A percentile compares a stretch with the other conserved stretches of the same genome.
phyloP scores from a whole-genome alignment of 2,888 invertebrate genomes.

The Nysson spinosus region DNA sequence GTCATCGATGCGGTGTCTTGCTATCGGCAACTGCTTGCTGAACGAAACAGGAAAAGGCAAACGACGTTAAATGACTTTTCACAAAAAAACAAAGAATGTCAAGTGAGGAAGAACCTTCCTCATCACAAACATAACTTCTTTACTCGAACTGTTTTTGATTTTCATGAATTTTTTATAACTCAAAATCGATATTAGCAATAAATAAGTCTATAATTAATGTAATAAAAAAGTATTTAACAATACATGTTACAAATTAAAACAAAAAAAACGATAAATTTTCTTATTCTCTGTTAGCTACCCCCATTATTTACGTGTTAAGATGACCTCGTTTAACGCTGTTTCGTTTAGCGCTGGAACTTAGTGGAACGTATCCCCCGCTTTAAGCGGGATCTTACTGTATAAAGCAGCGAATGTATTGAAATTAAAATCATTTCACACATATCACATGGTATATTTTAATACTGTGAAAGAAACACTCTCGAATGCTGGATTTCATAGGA shows the following conservation, averaged over 20 bases:
- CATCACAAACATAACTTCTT: conserved; percentile 11
- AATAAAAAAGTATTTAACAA: conserved; percentile 10
- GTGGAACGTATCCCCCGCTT: no score
- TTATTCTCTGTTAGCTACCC: conserved; percentile 15
- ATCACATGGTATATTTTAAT: no score
- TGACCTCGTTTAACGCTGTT: conserved; percentile 9
- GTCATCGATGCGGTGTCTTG: conserved; percentile 23
- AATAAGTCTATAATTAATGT: conserved; percentile 17
- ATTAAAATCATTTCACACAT: no score
- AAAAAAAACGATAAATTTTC: conserved; percentile 13
- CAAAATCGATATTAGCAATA: conserved; percentile 20
- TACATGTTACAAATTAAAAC: conserved; percentile 1
- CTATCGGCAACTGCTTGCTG: conserved; percentile 26
- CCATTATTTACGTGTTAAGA: conserved; percentile 2
- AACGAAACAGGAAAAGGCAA: conserved; percentile 22
- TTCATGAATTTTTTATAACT: conserved; percentile 16
- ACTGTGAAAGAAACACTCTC: no score
- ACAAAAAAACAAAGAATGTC: conserved; percentile 13
- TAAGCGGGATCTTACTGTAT: no score
- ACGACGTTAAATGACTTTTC: conserved; percentile 18
- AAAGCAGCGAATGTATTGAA: no score
- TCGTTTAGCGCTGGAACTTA: conserved; percentile 19
- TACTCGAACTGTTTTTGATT: conserved; percentile 7
- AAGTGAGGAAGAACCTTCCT: no score
- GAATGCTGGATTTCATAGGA: no score